Conservation (phyloP, 2,113 vertebrate species). For the Coptodon bakossiorum region DNA sequence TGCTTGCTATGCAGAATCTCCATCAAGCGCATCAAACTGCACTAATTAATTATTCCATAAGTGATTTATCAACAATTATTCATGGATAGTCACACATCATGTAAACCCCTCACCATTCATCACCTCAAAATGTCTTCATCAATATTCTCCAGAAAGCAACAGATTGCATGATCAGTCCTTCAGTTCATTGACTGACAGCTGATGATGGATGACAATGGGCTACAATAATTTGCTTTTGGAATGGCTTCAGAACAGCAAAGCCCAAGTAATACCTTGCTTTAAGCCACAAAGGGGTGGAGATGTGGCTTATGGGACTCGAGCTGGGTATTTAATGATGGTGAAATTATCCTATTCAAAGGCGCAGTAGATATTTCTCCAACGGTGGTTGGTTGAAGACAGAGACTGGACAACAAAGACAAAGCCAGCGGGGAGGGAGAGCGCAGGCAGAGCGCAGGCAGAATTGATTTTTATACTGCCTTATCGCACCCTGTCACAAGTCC, state of each 20-base stretch:
- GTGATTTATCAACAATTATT: conserved; percentile 16
- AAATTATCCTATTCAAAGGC: conserved; percentile 20
- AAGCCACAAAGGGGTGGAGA: not conserved
- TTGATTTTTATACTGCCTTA: conserved; percentile 27
- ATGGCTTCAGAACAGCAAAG: not conserved
- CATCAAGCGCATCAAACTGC: not conserved
- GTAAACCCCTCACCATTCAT: not conserved
- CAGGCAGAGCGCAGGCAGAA: not conserved
- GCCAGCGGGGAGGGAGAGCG: not conserved
- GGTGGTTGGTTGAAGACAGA: not conserved
- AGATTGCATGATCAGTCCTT: conserved; percentile 13
- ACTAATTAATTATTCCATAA: not conserved
- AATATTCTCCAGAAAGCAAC: conserved; percentile 10
- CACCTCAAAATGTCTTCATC: conserved; percentile 17
- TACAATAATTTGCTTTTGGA: not conserved
- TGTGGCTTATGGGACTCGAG: conserved; percentile 14
- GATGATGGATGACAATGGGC: conserved; percentile 15
- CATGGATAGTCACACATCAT: not conserved
- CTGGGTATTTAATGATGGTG: not conserved
- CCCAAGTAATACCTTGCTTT: not conserved
- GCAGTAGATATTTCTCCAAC: not conserved
- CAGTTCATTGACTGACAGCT: conserved; percentile 7
- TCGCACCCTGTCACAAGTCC: conserved; percentile 1
- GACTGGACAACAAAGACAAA: not conserved
- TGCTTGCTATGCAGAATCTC: not conserved